Evolutionary conservation across 2,113 vertebrate genomes (phyloP).

Genomic region (Crotalus viridis): DNA sequence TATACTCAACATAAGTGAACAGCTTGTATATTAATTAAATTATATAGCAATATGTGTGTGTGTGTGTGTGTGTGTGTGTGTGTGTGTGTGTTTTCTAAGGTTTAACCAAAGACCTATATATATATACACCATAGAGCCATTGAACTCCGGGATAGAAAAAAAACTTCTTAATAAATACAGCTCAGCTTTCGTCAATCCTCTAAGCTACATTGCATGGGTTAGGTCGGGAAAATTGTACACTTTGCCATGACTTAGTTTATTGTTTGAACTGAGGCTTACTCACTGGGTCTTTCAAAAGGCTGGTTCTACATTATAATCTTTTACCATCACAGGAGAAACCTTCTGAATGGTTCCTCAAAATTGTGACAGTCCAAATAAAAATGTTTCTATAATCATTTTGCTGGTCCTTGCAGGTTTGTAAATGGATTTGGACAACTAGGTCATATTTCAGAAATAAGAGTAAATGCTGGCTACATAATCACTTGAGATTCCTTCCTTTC

Average conservation of each 20-base stretch:
- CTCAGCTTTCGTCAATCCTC: too few species aligned
- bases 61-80: too few species aligned
- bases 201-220: neutral
- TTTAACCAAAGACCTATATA: neutral
- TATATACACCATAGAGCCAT: too few species aligned
- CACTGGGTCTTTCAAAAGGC: neutral
- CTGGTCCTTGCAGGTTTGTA: neutral
- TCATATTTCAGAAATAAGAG: conserved; percentile 12
- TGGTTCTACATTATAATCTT: neutral
- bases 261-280: neutral
- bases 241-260: neutral
- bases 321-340: neutral
- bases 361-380: conserved; percentile 9
- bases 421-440: neutral
- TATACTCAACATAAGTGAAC: neutral
- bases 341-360: neutral
- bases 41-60: neutral
- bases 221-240: neutral
- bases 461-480: conserved; percentile 25
- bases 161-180: too few species aligned
- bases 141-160: too few species aligned
- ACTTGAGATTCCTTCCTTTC: conserved; percentile 27
- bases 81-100: too few species aligned
- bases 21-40: neutral
- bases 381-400: conserved; percentile 16